Percentiles rank a stretch among this genome's conserved stretches.
Conservation (phyloP, 2,888 invertebrate genomes). For the Mechanitis messenoides region DNA sequence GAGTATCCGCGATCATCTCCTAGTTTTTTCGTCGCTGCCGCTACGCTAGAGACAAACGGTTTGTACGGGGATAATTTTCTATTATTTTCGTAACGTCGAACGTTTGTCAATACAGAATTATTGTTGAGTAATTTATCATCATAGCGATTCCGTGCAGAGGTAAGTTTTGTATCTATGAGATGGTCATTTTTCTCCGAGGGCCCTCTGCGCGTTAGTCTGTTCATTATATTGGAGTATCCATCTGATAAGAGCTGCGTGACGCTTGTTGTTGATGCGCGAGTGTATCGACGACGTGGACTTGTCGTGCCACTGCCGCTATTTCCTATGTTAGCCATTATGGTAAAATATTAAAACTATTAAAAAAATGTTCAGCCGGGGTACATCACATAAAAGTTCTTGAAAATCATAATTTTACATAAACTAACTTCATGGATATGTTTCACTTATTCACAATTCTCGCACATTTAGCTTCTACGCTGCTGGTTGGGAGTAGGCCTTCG, state of each 20-base stretch:
- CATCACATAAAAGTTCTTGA: slow-evolving; percentile 53
- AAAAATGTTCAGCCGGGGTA: slow-evolving; percentile 57
- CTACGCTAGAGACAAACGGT: slow-evolving; percentile 49
- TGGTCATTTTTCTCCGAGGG: slow-evolving; percentile 82
- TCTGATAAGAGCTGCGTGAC: slow-evolving; percentile 91
- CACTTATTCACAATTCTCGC: slow-evolving; percentile 10
- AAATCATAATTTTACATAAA: slow-evolving; percentile 47
- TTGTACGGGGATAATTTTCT: slow-evolving; percentile 63
- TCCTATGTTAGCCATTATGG: slow-evolving; percentile 57
- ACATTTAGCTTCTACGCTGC: slow-evolving; percentile 60
- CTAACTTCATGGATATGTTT: slow-evolving; percentile 21
- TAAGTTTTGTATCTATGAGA: slow-evolving; percentile 52
- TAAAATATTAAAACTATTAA: slow-evolving; percentile 31
- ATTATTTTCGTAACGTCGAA: slow-evolving; percentile 66
- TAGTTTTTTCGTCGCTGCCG: slow-evolving; percentile 49
- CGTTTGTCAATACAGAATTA: slow-evolving; percentile 55
- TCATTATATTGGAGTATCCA: slow-evolving; percentile 90
- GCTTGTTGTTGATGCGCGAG: slow-evolving; percentile 86
- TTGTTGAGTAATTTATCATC: slow-evolving; percentile 65
- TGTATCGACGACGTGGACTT: slow-evolving; percentile 81
- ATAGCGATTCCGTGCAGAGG: slow-evolving; percentile 53
- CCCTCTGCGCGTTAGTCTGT: slow-evolving; percentile 86
- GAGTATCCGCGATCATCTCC: slow-evolving; percentile 63
- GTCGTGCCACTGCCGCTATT: slow-evolving; percentile 57
- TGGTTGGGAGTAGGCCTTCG: slow-evolving; percentile 67